Evolutionary conservation across 2,888 invertebrate genomes (phyloP), one percentile per base, ranked within the genome.

Genomic region (Oxystoma pomonae): DNA sequence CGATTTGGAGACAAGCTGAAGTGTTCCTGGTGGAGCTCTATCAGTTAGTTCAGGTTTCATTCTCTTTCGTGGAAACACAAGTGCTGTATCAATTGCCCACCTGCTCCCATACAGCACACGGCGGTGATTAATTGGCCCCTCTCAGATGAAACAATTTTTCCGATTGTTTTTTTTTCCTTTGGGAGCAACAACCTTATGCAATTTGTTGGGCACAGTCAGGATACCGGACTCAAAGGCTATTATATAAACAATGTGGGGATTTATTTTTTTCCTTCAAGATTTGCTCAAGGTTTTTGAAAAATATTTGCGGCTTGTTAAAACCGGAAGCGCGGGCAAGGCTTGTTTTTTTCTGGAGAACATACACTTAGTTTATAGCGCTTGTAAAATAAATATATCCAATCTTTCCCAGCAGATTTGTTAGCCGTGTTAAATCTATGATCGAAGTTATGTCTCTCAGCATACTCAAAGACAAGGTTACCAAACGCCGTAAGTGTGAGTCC

Each of bases 81-180:
- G 69, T 16, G 72, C 69, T 3, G 79, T 78, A 79, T 60, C 22
- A 67, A 70, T 62, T 69, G 73, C 55, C 76, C 78, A 62, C 57
- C 62, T 1, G 77, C 77, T 69, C 71, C 75, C 58, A 76, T 74
- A 57, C 73, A 73, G 62, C 73, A 71, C 52, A 74, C 73, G 9
- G 76, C 71, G 20, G 79, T 80, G 17, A 78, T 72, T 20, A 76
- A 65, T 20, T 71, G 68, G 76, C n/a, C n/a, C n/a, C n/a, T n/a
- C n/a, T n/a, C n/a, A n/a, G n/a, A n/a, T 77, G n/a, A 60, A 57
- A 16, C 52, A 57, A 12, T 60, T 55, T 57, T 63, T 63, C 3
- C 76, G 77, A 53, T 81, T 75, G 70, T 80, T 77, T 59, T 79
- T 81, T 52, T 72, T 67, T 1, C 78, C 78, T 63, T 71, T 79